phyloP scores from a whole-genome alignment of 2,797 vertebrate species.

The Microchirus variegatus region DNA sequence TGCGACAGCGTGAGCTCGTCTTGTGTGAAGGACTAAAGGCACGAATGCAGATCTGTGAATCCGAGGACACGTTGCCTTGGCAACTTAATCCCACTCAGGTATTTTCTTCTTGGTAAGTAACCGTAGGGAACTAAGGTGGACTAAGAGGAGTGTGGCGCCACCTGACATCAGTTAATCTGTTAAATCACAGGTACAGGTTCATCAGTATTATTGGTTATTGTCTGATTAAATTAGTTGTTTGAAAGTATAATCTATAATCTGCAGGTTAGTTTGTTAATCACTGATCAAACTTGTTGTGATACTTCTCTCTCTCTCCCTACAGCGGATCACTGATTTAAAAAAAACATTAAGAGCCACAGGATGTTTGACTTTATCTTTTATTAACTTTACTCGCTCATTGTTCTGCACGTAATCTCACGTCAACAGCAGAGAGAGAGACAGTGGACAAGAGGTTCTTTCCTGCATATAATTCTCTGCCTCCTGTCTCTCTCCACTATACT shows the following conservation, averaged over 20 bases:
- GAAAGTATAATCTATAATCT: conserved; percentile 3
- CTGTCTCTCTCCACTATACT: too few species aligned
- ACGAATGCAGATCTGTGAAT: conserved; percentile 60
- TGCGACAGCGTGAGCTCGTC: conserved; percentile 17
- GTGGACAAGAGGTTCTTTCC: too few species aligned
- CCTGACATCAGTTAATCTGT: conserved; percentile 2
- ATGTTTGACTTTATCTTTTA: too few species aligned
- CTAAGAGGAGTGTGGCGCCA: conserved; percentile 15
- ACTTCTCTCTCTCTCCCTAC: too few species aligned
- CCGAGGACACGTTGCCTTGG: conserved; percentile 74
- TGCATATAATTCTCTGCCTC: too few species aligned
- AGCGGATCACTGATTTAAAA: too few species aligned
- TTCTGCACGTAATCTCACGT: too few species aligned
- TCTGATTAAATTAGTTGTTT: not conserved
- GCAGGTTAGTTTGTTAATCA: not conserved
- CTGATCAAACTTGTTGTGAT: too few species aligned
- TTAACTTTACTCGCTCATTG: too few species aligned
- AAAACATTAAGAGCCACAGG: too few species aligned
- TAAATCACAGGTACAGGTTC: not conserved
- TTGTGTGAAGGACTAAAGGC: conserved; percentile 38
- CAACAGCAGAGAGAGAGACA: too few species aligned
- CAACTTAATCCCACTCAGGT: conserved; percentile 72
- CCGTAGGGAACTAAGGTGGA: conserved; percentile 33
- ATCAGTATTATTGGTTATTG: conserved; percentile 10
- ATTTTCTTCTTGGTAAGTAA: conserved; percentile 41